Conservation (phyloP, 2,888 invertebrate species). For the Nebria brevicollis region DNA sequence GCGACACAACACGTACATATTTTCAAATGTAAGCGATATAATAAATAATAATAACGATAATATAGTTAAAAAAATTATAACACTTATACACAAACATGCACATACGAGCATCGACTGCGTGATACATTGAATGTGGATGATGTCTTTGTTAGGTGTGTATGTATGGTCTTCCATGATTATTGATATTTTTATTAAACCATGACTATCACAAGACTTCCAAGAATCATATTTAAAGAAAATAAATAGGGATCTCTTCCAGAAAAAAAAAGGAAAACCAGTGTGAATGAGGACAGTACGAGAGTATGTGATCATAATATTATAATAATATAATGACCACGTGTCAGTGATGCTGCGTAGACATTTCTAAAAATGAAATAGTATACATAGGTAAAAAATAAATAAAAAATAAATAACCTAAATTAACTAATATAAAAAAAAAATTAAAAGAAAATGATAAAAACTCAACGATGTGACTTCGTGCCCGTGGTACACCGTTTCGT, state of each 20-base stretch:
- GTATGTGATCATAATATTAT: constrained; percentile 28
- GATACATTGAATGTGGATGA: constrained; percentile 43
- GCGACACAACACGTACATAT: not conserved
- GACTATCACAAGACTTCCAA: constrained; percentile 46
- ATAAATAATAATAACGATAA: not conserved
- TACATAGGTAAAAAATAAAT: constrained; percentile 34
- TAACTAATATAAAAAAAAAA: constrained; percentile 11
- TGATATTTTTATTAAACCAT: constrained; percentile 43
- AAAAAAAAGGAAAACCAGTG: constrained; percentile 29
- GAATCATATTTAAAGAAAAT: constrained; percentile 40
- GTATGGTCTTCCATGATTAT: constrained; percentile 43
- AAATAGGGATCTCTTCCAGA: constrained; percentile 40
- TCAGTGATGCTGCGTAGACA: constrained; percentile 44
- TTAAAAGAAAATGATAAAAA: constrained; percentile 6
- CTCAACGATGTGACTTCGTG: constrained; percentile 30
- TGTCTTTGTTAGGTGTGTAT: constrained; percentile 45
- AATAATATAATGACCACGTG: constrained; percentile 38
- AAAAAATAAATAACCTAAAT: constrained; percentile 20
- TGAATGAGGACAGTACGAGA: constrained; percentile 36
- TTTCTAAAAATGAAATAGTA: constrained; percentile 44
- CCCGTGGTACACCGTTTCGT: constrained; percentile 21
- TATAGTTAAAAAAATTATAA: not conserved
- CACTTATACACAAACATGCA: constrained; percentile 18
- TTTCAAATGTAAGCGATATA: not conserved
- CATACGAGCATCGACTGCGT: constrained; percentile 34